phyloP scores from a whole-genome alignment of 2,113 vertebrate genomes.

The Sapayoa aenigma region DNA sequence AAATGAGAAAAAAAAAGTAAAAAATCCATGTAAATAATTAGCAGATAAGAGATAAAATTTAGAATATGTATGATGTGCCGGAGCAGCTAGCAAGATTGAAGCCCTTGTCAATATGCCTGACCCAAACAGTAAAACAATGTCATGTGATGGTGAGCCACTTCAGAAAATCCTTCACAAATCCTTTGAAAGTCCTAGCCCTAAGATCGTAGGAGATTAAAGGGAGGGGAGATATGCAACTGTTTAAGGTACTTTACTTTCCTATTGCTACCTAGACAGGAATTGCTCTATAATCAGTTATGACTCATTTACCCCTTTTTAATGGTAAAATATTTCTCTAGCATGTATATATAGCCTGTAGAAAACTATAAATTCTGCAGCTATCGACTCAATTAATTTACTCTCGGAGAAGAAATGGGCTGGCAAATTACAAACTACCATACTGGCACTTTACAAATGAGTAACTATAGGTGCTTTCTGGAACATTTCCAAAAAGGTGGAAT shows the following conservation, averaged over 20 bases:
- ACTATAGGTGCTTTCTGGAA: conserved; percentile 10
- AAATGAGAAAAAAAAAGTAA: background rate
- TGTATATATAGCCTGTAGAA: background rate
- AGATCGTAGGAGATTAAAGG: background rate
- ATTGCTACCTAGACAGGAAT: background rate
- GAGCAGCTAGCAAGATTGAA: background rate
- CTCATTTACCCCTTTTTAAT: background rate
- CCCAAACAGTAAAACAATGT: background rate
- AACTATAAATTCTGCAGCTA: background rate
- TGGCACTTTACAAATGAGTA: background rate
- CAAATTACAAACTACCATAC: background rate
- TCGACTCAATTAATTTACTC: conserved; percentile 15
- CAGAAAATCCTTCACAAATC: background rate
- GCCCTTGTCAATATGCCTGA: background rate
- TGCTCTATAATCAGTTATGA: background rate
- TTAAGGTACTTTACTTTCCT: background rate
- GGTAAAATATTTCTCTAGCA: background rate
- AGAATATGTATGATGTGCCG: background rate
- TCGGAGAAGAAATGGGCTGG: background rate
- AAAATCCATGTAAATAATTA: background rate
- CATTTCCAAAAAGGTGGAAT: background rate
- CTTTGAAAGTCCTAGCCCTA: background rate
- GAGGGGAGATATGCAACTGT: background rate
- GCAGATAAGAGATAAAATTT: background rate
- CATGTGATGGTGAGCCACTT: background rate